Conservation (phyloP, 2,888 invertebrate species). For the Pyrgus malvae region DNA sequence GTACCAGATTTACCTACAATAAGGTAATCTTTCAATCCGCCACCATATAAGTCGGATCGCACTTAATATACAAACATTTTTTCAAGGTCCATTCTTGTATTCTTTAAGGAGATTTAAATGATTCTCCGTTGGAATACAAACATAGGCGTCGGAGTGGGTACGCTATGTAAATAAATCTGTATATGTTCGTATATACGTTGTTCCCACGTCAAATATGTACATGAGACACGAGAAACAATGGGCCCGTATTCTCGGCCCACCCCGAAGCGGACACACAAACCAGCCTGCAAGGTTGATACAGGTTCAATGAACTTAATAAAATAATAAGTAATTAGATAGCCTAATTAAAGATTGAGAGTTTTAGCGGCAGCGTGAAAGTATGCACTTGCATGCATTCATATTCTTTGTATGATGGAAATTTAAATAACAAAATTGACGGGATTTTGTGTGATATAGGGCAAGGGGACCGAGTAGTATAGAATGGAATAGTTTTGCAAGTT, state of each 20-base stretch:
- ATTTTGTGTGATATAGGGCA: too few species aligned
- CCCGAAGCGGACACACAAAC: constrained; percentile 48
- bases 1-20: constrained; percentile 21
- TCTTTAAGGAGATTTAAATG: constrained; percentile 22
- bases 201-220: constrained; percentile 61
- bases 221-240: constrained; percentile 63
- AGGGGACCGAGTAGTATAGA: too few species aligned
- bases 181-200: constrained; percentile 33
- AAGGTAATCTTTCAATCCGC: constrained; percentile 1
- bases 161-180: constrained; percentile 22
- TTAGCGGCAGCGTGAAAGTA: not conserved
- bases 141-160: constrained; percentile 28
- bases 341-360: not conserved
- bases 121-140: constrained; percentile 28
- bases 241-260: constrained; percentile 72
- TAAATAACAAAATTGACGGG: not conserved
- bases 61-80: constrained; percentile 11
- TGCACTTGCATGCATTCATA: too few species aligned
- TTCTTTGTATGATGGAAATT: not conserved
- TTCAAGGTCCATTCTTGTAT: constrained; percentile 14
- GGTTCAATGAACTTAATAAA: constrained; percentile 53
- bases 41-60: constrained; percentile 4
- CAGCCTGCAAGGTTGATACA: constrained; percentile 38
- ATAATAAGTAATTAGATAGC: constrained; percentile 7
- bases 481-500: too few species aligned